Percentiles rank a stretch among this genome's conserved stretches.
These are phyloP conservation scores for Agonum fuliginosum DNA, from an alignment of 2,888 invertebrate species.

Conservation along the genomic window DNA sequence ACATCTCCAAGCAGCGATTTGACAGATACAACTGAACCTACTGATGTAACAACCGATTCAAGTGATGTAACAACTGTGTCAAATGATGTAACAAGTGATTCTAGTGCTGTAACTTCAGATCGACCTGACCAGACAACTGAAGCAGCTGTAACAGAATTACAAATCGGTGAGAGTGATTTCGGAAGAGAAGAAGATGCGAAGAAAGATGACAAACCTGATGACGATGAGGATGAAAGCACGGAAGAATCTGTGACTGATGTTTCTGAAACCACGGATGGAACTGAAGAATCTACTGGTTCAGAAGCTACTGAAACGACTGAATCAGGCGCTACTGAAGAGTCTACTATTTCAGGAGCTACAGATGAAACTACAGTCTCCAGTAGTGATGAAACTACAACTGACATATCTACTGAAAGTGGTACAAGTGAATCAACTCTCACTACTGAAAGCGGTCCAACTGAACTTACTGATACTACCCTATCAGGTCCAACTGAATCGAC, in stretches of 20 bases:
- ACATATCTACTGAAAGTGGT: conserved; percentile 61
- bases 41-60: conserved; percentile 42
- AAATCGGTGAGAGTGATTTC: conserved; percentile 34
- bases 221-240: conserved; percentile 23
- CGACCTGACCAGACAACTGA: conserved; percentile 35
- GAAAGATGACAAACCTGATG: conserved; percentile 1
- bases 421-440: conserved; percentile 63
- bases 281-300: conserved; percentile 42
- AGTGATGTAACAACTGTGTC: conserved; percentile 54
- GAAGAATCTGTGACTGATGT: conserved; percentile 32
- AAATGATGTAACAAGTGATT: conserved; percentile 55
- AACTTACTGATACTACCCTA: conserved; percentile 60
- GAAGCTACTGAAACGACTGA: conserved; percentile 65
- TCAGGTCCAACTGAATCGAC: conserved; percentile 62
- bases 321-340: conserved; percentile 63
- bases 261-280: conserved; percentile 61
- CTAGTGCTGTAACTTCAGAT: conserved; percentile 41
- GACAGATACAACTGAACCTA: conserved; percentile 59
- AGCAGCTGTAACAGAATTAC: conserved; percentile 5
- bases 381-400: conserved; percentile 26
- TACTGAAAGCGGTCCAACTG: conserved; percentile 63
- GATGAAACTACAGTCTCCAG: background rate
- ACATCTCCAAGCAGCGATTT: conserved; percentile 60
- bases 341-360: conserved; percentile 58
- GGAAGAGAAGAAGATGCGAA: conserved; percentile 50